phyloP scores from a whole-genome alignment of 1,140 invertebrate species.

The Cotesia chilonis region DNA sequence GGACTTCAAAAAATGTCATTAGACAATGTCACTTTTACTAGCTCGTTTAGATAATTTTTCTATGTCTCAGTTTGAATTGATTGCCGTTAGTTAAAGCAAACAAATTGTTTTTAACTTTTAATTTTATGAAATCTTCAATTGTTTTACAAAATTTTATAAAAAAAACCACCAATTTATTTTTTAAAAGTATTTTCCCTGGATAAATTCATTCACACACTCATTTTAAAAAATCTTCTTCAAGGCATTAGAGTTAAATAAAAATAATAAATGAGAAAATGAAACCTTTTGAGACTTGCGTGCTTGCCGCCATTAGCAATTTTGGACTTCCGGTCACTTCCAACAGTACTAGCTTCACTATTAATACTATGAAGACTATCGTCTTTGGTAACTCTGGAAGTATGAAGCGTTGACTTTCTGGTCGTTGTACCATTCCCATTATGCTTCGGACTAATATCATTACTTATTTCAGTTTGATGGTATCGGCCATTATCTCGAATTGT shows the following conservation, averaged over 20 bases:
- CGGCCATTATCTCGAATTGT: constrained; percentile 10
- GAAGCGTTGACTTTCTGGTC: constrained; percentile 57
- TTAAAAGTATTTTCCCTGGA: too few relatives aligned
- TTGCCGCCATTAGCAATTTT: constrained; percentile 64
- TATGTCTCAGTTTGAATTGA: too few relatives aligned
- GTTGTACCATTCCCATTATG: constrained; percentile 50
- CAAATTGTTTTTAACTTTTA: too few relatives aligned
- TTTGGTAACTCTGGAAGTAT: constrained; percentile 57
- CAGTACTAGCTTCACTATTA: constrained; percentile 61
- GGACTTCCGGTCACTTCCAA: constrained; percentile 60
- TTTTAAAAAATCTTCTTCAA: not conserved
- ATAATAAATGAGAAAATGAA: constrained; percentile 26
- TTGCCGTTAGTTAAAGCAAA: too few relatives aligned
- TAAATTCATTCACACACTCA: too few relatives aligned
- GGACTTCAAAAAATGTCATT: too few relatives aligned
- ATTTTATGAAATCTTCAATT: too few relatives aligned
- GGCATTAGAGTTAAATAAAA: not conserved
- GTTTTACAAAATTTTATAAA: too few relatives aligned
- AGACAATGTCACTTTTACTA: too few relatives aligned
- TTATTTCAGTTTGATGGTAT: constrained; percentile 29
- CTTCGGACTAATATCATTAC: constrained; percentile 51
- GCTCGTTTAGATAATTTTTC: too few relatives aligned
- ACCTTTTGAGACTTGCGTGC: constrained; percentile 68
- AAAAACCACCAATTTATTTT: too few relatives aligned
- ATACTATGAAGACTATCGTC: constrained; percentile 64